Percentiles rank a stretch among this genome's conserved stretches.
phyloP scores from a whole-genome alignment of 2,888 invertebrate species.

The Carabus problematicus region DNA sequence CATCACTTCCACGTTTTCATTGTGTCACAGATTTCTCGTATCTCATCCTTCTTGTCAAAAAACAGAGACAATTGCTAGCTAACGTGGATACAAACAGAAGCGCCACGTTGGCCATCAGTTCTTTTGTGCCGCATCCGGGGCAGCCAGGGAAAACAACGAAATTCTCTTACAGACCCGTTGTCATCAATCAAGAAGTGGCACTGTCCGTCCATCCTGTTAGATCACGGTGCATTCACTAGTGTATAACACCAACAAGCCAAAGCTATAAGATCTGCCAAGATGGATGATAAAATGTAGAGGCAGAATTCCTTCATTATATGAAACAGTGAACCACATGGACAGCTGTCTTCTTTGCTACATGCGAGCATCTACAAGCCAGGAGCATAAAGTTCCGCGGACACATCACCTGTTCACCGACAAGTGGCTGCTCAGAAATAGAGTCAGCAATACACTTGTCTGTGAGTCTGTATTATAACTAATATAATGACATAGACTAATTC shows the following conservation, averaged over 20 bases:
- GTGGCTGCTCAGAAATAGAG: too few species aligned
- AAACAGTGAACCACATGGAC: constrained; percentile 9
- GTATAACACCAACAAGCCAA: too few species aligned
- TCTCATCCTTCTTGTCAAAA: neutral
- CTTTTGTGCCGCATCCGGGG: constrained; percentile 23
- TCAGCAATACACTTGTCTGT: too few species aligned
- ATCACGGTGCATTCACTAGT: too few species aligned
- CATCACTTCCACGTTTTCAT: constrained; percentile 1
- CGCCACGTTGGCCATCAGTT: constrained; percentile 20
- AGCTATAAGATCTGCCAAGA: constrained; percentile 15
- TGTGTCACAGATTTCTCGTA: constrained; percentile 1
- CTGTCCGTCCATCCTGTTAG: neutral
- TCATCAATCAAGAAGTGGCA: constrained; percentile 34
- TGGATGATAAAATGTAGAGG: constrained; percentile 26
- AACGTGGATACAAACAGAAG: constrained; percentile 20
- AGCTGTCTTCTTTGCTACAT: constrained; percentile 7
- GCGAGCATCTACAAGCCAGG: too few species aligned
- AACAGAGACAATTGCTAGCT: constrained; percentile 5
- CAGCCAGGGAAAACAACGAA: constrained; percentile 23
- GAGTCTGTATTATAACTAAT: too few species aligned
- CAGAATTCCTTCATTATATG: constrained; percentile 20
- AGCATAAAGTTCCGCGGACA: neutral
- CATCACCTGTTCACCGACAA: constrained; percentile 7
- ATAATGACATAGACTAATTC: too few species aligned
- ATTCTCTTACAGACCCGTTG: neutral